Evolutionary conservation across 2,113 vertebrate genomes (phyloP), one percentile per base, ranked within the genome.

Genomic region (Catharus bicknelli): DNA sequence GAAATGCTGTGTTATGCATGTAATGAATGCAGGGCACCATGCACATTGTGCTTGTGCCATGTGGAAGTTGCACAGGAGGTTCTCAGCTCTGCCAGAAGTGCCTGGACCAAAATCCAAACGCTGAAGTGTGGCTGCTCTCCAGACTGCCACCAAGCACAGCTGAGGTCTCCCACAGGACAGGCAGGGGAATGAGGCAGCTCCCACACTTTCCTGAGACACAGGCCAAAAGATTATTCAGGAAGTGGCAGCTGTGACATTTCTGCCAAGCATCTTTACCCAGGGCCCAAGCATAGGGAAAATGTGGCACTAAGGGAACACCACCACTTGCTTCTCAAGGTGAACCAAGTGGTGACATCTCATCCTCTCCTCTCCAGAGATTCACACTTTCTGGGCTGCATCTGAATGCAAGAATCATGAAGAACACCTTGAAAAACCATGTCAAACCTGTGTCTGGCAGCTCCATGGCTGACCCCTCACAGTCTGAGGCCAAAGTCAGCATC

Each of bases 171-270:
- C 76, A 84, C 7, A 16, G 36, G 27, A 82, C 4, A 78, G 8
- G 26, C 47, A 74, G 25, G 20, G 27, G 11, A 43, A 61, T 8
- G 13, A 87, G 30, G 63, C 45, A 79, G 29, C 23, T 77, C 55
- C 50, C 13, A 17, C 32, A 48, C 42, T 7, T 72, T 53, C n/a
- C 58, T 0, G 0, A 90, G 16, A 34, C 6, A 4, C 1, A 58
- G 25, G 45, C 50, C 66, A 42, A 32, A 64, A 61, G 15, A 16
- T 18, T 42, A 76, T 27, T 74, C 47, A 64, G 30, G 38, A 50
- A 70, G 38, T 3, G 30, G 25, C 34, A 83, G 32, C 42, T 63
- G 68, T 55, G 51, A 83, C 0, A 0, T 42, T 86, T 62, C 80
- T 92, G 59, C 32, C 54, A 53, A 47, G n/a, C 32, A 45, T 86